Evolutionary conservation across 2,888 invertebrate genomes (phyloP), one percentile per base, ranked within the genome.

Genomic region (Chalcosyrphus nemorum): DNA sequence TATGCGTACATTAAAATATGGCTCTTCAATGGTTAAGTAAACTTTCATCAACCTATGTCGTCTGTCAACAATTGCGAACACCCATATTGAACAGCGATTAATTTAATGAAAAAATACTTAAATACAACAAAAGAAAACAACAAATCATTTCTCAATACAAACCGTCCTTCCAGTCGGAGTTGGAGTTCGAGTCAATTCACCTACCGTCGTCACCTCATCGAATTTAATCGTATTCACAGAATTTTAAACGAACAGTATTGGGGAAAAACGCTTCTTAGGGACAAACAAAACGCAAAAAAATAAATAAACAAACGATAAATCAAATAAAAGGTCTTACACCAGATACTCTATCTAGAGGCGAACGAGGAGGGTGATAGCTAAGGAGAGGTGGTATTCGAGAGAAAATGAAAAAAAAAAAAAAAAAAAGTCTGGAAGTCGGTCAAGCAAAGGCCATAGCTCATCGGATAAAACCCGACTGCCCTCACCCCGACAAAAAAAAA

Each of bases 11-110:
- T 70, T 52, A 63, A 47, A 38, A 77, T 77, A 35, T 77, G 77
- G 77, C 47, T 77, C 54, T 77, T 77, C 35, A 70, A 70, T 27
- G 77, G 68, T 29, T 77, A 77, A 63, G 17, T 19, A 32, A 43
- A 56, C 43, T 19, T 38, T 24, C 68, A 56, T 21, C 54, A 54
- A 56, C 52, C 35, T 38, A 56, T 27, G 54, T 29, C 38, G 54
- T 29, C 77, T 56, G 61, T 38, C 68, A 70, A 70, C 43, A 77
- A 45, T 41, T 52, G 59, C 52, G 47, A 52, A 52, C 6, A 61
- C 52, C 59, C n/a, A n/a, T n/a, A 70, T 54, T 59, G 61, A 77
- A 54, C 76, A 59, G 76, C 52, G 52, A 59, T 56, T 75, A 75
- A 38, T 56, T 75, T 29, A 57, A 38, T 38, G 38, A 38, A 38